These are phyloP conservation scores for Premnoplex brunnescens DNA, from an alignment of 2,797 vertebrate genomes.

Conservation along the genomic window DNA sequence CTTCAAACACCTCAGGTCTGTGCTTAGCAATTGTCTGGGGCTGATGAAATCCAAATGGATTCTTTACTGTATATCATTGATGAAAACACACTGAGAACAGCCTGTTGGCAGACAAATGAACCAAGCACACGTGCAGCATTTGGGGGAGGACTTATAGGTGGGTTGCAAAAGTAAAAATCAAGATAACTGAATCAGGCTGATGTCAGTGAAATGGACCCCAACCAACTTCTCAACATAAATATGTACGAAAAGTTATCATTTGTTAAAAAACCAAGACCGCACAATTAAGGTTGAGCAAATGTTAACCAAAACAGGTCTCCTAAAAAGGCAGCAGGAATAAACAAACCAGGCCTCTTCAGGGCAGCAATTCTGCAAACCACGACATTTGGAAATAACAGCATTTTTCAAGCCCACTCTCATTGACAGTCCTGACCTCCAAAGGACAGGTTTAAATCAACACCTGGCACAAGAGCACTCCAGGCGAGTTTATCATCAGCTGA, in stretches of 20 bases:
- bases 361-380: not conserved
- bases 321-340: not conserved
- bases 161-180: not conserved
- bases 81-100: not conserved
- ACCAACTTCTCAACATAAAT: not conserved
- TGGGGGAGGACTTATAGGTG: rapidly evolving
- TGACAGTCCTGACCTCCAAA: not conserved
- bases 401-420: not conserved
- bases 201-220: not conserved
- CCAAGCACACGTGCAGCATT: not conserved
- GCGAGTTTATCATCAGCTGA: not conserved
- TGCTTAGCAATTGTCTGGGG: not conserved
- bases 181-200: not conserved
- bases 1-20: not conserved
- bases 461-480: not conserved
- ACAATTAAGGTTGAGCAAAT: not conserved
- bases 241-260: not conserved
- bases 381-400: not conserved
- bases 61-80: not conserved
- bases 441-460: constrained; percentile 6
- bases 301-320: not conserved
- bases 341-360: not conserved
- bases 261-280: not conserved
- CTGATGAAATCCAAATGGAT: not conserved
- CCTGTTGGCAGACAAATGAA: not conserved